Evolutionary conservation across 2,113 vertebrate species (phyloP).

Genomic region (Melanocharis versteri): DNA sequence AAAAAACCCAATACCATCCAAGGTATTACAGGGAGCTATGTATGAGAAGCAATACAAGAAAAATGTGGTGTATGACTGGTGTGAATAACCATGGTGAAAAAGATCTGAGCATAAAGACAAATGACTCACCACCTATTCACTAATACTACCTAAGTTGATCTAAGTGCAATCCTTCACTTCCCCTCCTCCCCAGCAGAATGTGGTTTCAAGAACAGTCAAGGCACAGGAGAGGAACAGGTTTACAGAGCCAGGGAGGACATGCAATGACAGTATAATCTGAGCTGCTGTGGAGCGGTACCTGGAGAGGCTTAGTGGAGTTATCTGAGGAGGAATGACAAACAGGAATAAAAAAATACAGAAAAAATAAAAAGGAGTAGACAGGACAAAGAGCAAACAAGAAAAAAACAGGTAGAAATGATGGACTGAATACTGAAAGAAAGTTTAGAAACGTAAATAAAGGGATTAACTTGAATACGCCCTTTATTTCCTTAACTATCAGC

Average conservation of each 20-base stretch:
- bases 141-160: neutral
- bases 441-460: neutral
- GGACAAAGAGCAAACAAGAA: neutral
- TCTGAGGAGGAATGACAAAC: neutral
- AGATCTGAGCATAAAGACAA: neutral
- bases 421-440: neutral
- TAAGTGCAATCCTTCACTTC: neutral
- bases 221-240: neutral
- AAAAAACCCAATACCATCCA: neutral
- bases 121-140: neutral
- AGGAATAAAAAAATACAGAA: neutral
- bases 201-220: neutral
- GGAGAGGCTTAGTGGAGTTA: neutral
- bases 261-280: neutral
- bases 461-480: neutral
- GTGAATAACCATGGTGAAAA: neutral
- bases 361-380: neutral
- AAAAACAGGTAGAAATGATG: neutral
- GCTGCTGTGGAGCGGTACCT: neutral
- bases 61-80: neutral
- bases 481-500: neutral
- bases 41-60: neutral
- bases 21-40: neutral
- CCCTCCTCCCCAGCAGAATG: neutral
- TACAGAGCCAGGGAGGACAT: neutral